Percentiles rank a stretch among this genome's conserved stretches.
Conservation (phyloP, 2,888 invertebrate genomes). For the Ametastegia equiseti region DNA sequence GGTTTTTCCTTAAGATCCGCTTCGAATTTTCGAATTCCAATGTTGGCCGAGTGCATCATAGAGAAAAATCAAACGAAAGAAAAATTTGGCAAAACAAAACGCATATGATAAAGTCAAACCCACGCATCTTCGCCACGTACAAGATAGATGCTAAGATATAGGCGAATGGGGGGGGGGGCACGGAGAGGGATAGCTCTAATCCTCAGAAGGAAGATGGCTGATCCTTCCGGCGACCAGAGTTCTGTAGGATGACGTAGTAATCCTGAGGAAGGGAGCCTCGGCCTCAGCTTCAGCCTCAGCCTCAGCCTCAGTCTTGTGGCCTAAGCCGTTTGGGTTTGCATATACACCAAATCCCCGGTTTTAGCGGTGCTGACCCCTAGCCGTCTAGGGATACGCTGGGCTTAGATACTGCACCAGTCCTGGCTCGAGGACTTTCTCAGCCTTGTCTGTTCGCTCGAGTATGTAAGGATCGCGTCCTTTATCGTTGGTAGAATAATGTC, state of each 20-base stretch:
- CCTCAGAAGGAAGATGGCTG: conserved; percentile 67
- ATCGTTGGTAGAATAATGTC: conserved; percentile 1
- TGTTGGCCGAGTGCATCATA: no score
- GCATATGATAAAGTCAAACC: no score
- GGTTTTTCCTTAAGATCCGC: neutral
- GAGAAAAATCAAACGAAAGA: neutral
- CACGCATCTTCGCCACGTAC: conserved; percentile 5
- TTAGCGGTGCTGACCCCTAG: conserved; percentile 63
- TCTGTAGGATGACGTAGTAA: conserved; percentile 73
- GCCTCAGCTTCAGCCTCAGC: conserved; percentile 70
- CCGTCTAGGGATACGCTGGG: conserved; percentile 58
- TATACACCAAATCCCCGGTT: conserved; percentile 66
- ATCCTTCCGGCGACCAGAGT: conserved; percentile 70
- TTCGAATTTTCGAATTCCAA: no score
- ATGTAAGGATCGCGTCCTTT: neutral
- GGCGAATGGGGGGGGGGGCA: conserved; percentile 50
- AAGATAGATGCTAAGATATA: conserved; percentile 22
- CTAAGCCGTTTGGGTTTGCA: conserved; percentile 73
- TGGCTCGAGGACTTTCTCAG: conserved; percentile 32
- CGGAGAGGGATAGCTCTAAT: conserved; percentile 63
- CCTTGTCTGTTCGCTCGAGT: conserved; percentile 21
- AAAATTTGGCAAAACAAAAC: neutral
- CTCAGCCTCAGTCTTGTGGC: conserved; percentile 72
- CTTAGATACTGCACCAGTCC: conserved; percentile 42
- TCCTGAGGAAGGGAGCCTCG: conserved; percentile 69